Base-by-base conservation (phyloP, 2,797 vertebrate species). In the Oreortyx pictus region DNA sequence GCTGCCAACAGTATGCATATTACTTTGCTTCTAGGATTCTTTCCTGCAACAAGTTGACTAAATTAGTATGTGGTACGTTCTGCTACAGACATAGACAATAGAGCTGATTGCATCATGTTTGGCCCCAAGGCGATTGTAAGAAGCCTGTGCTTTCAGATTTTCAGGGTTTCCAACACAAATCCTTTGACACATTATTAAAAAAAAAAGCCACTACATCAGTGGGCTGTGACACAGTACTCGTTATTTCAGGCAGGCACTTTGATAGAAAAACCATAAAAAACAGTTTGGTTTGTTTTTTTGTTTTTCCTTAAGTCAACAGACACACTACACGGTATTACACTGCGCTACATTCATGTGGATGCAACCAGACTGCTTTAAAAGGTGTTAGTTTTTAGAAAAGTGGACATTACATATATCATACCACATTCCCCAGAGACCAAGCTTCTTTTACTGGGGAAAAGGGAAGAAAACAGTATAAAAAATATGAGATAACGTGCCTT, bases 231-330 rank as follows among this genome's bases (percentile, higher is more conserved):
- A 35, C 11, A 47, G 11, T 7, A 5, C 18, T 29, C 43, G 31
- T 80, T 62, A 46, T 43, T 56, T 19, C 46, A 41, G 2, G 4
- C 46, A 41, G 2, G 4, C 4, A 2, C 13, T 65, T 76, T 37
- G 5, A 11, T 3, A 50, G 60, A 54, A 67, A 39, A 86, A 39
- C 0, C 1, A 6, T 2, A 24, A 29, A 43, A 50, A 27, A 12
- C 14, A 15, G 2, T 24, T 62, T 19, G 6, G 11, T 29, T 41
- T 31, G 29, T 5, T 18, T 49, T 9, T 39, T 39, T 39, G 39
- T 33, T 33, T 47, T 8, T 2, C 6, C 9, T 4, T 5, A 56
- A 29, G 16, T 16, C 50, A 61, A 7, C 6, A n/a, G 43, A 14
- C 7, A 11, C 16, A 10, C 37, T 33, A 41, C 13, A 29, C 39